Conservation (phyloP, 2,797 vertebrate species). For the Macropodus opercularis region DNA sequence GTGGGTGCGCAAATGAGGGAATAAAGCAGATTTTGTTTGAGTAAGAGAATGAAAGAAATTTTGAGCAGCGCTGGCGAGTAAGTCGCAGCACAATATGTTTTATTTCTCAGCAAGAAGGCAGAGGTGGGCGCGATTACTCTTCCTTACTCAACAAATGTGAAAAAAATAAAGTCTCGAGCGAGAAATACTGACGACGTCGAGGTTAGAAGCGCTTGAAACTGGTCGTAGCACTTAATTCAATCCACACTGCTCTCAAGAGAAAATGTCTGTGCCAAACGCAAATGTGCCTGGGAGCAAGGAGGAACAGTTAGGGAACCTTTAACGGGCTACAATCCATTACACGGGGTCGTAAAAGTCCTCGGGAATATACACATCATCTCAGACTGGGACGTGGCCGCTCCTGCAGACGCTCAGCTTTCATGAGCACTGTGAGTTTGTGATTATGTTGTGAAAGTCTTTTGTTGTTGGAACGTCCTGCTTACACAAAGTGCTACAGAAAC, state of each 20-base stretch:
- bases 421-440: slow-evolving; percentile 59
- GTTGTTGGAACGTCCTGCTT: slow-evolving; percentile 6
- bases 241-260: slow-evolving; percentile 64
- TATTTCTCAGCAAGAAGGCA: slow-evolving; percentile 35
- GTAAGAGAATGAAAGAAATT: slow-evolving; percentile 20
- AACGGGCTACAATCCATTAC: slow-evolving; percentile 75
- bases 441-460: slow-evolving; percentile 56
- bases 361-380: slow-evolving; percentile 69
- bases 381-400: slow-evolving; percentile 61
- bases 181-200: slow-evolving; percentile 53
- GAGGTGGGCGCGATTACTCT: slow-evolving; percentile 11
- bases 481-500: background rate
- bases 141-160: slow-evolving; percentile 53
- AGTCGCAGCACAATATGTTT: slow-evolving; percentile 44
- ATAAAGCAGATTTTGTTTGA: slow-evolving; percentile 38
- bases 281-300: slow-evolving; percentile 71
- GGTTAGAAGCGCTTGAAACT: slow-evolving; percentile 56
- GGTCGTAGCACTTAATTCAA: slow-evolving; percentile 72
- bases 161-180: slow-evolving; percentile 58
- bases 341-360: slow-evolving; percentile 72
- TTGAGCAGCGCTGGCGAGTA: slow-evolving; percentile 31
- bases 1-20: slow-evolving; percentile 23
- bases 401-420: slow-evolving; percentile 65
- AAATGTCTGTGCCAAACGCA: slow-evolving; percentile 63
- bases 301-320: slow-evolving; percentile 72